Conservation (phyloP, 2,888 invertebrate species). For the Campopleginae sp. region DNA sequence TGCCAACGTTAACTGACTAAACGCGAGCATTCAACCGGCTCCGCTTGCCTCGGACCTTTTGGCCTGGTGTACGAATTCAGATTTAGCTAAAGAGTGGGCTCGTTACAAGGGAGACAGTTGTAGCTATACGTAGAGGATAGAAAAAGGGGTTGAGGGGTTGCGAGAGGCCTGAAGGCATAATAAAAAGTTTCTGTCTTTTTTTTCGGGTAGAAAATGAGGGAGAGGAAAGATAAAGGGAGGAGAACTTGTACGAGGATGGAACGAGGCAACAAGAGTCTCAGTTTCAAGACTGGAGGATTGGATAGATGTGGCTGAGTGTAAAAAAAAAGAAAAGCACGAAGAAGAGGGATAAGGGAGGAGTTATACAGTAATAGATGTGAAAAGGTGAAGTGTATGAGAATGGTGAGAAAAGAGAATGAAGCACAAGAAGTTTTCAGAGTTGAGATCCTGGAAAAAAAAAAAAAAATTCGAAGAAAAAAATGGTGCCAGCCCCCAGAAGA, state of each 20-base stretch:
- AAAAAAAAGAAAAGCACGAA: conserved; percentile 16
- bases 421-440: conserved; percentile 44
- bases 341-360: conserved; percentile 27
- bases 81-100: conserved; percentile 49
- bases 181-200: conserved; percentile 42
- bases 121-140: conserved; percentile 24
- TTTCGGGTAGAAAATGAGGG: conserved; percentile 13
- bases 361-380: conserved; percentile 28
- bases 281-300: conserved; percentile 56
- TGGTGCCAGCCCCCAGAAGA: neutral
- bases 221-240: neutral
- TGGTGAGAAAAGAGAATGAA: conserved; percentile 53
- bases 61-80: conserved; percentile 65
- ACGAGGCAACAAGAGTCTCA: conserved; percentile 29
- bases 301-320: conserved; percentile 42
- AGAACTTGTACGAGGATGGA: conserved; percentile 17
- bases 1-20: conserved; percentile 69
- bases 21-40: conserved; percentile 20
- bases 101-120: conserved; percentile 36
- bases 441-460: conserved; percentile 42
- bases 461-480: neutral
- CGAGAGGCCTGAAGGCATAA: conserved; percentile 5
- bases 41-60: neutral
- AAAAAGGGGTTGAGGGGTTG: neutral
- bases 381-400: conserved; percentile 32